Conservation (phyloP, 2,888 invertebrate genomes). For the Panzeria rudis region DNA sequence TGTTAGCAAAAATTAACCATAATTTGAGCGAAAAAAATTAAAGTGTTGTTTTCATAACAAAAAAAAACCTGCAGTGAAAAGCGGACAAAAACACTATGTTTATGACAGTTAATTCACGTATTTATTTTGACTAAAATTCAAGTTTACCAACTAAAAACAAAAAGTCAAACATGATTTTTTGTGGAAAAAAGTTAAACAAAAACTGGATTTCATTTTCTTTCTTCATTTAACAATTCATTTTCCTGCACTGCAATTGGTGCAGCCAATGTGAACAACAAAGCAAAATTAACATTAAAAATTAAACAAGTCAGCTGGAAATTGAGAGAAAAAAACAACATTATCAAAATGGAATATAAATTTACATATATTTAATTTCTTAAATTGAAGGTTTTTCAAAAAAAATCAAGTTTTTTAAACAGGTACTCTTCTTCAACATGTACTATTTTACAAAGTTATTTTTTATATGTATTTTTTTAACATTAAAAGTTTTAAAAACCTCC, state of each 20-base stretch:
- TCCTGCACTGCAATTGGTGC: constrained; percentile 1
- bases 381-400: neutral
- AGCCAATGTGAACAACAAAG: constrained; percentile 6
- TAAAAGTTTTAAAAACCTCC: too few relatives aligned
- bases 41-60: constrained; percentile 1
- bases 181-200: too few relatives aligned
- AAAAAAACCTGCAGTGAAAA: constrained; percentile 5
- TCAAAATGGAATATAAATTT: neutral
- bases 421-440: neutral
- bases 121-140: constrained; percentile 56
- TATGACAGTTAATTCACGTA: constrained; percentile 40
- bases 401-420: neutral
- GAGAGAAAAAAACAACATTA: neutral
- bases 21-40: constrained; percentile 16
- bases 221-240: neutral
- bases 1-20: constrained; percentile 40
- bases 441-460: neutral
- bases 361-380: neutral
- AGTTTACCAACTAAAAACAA: too few relatives aligned
- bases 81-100: constrained; percentile 11
- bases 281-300: neutral
- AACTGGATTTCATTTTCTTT: constrained; percentile 48
- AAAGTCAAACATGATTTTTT: too few relatives aligned
- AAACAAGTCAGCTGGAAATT: constrained; percentile 6
- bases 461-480: too few relatives aligned